Evolutionary conservation across 2,888 invertebrate genomes (phyloP), one percentile per base, ranked within the genome.

Genomic region (Odontocolon sp.): DNA sequence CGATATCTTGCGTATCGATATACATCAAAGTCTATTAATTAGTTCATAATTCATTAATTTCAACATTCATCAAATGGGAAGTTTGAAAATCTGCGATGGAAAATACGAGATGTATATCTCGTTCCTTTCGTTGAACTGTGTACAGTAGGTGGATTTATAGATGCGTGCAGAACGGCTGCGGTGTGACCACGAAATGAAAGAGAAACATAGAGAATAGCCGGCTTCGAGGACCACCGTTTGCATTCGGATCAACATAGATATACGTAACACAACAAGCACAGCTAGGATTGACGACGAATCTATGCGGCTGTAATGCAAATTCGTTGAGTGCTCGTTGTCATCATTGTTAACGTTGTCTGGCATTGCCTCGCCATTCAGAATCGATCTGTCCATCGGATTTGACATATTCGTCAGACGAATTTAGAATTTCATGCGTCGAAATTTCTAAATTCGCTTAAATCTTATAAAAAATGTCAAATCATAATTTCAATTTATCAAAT

Each of bases 241-340:
- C 57, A 57, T 59, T 69, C 42, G 57, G 69, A 64, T 75, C 42
- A 69, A 31, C 57, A 33, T 71, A 11, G 54, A 45, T 54, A 64
- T 26, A 40, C 64, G 64, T 21, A 38, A 40, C 61, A 56, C 56
- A 63, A 23, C 57, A 18, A 56, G 54, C 54, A 36, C 23, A 50
- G 31, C 28, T 36, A 18, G 21, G n/a, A 56, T 16, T 38, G 33
- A 57, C 31, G 50, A 61, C 47, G 63, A 69, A 64, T 69, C 68
- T 40, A 63, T 69, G 74, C 40, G 71, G 71, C 67, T 71, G 54
- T 11, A 68, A 80, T 74, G 77, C 67, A 78, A 79, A 78, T 80
- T 70, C 67, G 61, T 68, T 42, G 69, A 72, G 61, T 77, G 74
- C 74, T 66, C 52, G 45, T 61, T 57, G 40, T 57, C 64, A 36